A percentile compares a stretch with the other conserved stretches of the same genome.
phyloP scores from a whole-genome alignment of 2,888 invertebrate genomes.

The Herminia tarsipennalis region DNA sequence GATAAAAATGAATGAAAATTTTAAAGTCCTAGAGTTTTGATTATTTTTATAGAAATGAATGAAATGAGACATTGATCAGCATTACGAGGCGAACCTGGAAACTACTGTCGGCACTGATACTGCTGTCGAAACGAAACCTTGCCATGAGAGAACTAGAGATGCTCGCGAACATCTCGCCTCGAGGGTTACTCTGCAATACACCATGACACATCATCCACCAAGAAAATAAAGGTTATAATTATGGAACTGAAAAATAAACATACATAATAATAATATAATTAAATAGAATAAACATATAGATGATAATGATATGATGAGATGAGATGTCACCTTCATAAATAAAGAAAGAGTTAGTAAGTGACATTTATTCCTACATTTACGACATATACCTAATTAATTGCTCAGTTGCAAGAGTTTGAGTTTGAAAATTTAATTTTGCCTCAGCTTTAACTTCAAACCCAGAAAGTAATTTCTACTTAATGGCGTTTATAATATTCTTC shows the following conservation, averaged over 20 bases:
- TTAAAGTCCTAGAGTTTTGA: slow-evolving; percentile 26
- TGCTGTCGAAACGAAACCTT: slow-evolving; percentile 92
- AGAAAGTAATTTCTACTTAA: too few relatives aligned
- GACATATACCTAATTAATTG: too few relatives aligned
- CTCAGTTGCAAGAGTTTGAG: too few relatives aligned
- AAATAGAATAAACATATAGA: slow-evolving; percentile 26
- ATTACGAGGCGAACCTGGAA: slow-evolving; percentile 87
- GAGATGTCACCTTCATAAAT: slow-evolving; percentile 12
- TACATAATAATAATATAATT: slow-evolving; percentile 44
- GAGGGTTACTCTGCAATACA: slow-evolving; percentile 89
- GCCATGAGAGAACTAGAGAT: slow-evolving; percentile 93
- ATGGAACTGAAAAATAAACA: slow-evolving; percentile 64
- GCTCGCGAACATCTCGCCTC: slow-evolving; percentile 93
- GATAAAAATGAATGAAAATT: slow-evolving; percentile 30
- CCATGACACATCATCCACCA: slow-evolving; percentile 55
- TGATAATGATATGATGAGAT: slow-evolving; percentile 7
- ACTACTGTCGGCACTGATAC: slow-evolving; percentile 90
- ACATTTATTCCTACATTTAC: too few relatives aligned
- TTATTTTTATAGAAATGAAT: slow-evolving; percentile 37
- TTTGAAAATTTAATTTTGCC: too few relatives aligned
- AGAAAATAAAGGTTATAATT: slow-evolving; percentile 34
- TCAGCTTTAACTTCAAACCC: too few relatives aligned
- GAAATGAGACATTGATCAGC: slow-evolving; percentile 68
- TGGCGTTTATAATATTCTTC: too few relatives aligned
- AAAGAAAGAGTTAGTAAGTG: neutral